Evolutionary conservation across 2,113 vertebrate genomes (phyloP), one percentile per base, ranked within the genome.

Genomic region (Brienomyrus brachyistius): DNA sequence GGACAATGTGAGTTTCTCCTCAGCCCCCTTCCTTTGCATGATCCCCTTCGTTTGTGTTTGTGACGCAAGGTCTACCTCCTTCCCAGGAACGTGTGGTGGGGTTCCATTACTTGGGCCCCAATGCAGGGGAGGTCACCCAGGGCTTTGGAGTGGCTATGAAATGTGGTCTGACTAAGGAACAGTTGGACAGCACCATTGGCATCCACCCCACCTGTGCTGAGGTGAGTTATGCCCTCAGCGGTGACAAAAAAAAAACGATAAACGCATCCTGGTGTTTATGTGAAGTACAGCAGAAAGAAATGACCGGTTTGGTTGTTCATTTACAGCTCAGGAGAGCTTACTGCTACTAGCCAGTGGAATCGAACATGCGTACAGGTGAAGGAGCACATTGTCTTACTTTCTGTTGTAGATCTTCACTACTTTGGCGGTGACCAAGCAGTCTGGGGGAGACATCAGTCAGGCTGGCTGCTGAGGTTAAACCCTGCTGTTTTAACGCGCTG

Each of bases 201-300:
- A 99, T 99, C 89, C 98, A 99, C 91, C 98, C 98, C 10, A 99
- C 98, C 1, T 98, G 98, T 90, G 98, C 95, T 87, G 98, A 99
- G 97, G 98, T 99, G 93, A 89, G 86, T 48, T 48, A 17, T 77
- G 35, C 74, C 74, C 35, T 77, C 74, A 77, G 31, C 10, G 15
- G 35, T 43, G 27, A 43, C 35, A 19, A 7, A 19, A 40, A 52
- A 35, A 0, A 35, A 4, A 11, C 6, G 1, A 31, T 4, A 77
- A 77, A 80, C 74, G 1, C 74, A 77, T 40, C 13, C 11, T 77
- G 43, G 35, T 80, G 35, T 43, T 77, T 0, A 40, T 40, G 15
- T 77, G 70, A 40, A 7, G 31, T 40, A 77, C 31, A 77, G 31
- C 70, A 40, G 70, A 15, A 35, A 17, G 70, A 77, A 77, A 35